Conservation (phyloP, 2,113 vertebrate species). For the Aspidoscelis tigris region DNA sequence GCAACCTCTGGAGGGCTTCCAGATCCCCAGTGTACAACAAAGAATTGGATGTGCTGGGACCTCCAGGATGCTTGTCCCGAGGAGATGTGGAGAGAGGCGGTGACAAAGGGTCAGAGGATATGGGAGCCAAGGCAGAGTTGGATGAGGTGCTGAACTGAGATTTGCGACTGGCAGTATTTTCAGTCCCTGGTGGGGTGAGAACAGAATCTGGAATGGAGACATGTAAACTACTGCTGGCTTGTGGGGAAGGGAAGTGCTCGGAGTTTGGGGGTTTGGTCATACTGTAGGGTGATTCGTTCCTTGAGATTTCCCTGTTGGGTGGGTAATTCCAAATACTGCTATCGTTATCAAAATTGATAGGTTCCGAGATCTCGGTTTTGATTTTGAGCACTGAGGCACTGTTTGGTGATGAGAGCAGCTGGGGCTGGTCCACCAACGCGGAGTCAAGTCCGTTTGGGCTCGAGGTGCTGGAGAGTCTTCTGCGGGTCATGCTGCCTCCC, state of each 20-base stretch:
- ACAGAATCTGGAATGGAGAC: conserved; percentile 96
- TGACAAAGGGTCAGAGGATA: conserved; percentile 92
- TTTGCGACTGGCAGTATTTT: conserved; percentile 88
- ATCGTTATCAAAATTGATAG: conserved; percentile 99
- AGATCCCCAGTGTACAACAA: conserved; percentile 95
- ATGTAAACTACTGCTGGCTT: conserved; percentile 85
- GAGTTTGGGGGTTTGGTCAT: conserved; percentile 94
- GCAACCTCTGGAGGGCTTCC: conserved; percentile 95
- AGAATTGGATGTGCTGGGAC: conserved; percentile 87
- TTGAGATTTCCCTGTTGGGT: conserved; percentile 97
- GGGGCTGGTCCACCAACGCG: conserved; percentile 84
- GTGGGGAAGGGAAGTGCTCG: conserved; percentile 92
- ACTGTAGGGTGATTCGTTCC: conserved; percentile 97
- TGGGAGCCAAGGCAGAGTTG: conserved; percentile 83
- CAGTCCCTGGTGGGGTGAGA: conserved; percentile 93
- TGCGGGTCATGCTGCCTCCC: conserved; percentile 85
- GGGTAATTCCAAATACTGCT: conserved; percentile 99
- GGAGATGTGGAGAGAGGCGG: conserved; percentile 97
- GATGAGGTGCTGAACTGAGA: conserved; percentile 85
- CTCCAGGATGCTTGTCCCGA: conserved; percentile 92
- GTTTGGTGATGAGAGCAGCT: conserved; percentile 87
- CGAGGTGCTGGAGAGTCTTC: conserved; percentile 86
- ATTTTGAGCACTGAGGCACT: conserved; percentile 95
- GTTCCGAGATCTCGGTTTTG: conserved; percentile 98
- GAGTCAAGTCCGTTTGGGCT: conserved; percentile 86